Conservation (phyloP, 1,140 invertebrate species). For the Penaeus indicus region DNA sequence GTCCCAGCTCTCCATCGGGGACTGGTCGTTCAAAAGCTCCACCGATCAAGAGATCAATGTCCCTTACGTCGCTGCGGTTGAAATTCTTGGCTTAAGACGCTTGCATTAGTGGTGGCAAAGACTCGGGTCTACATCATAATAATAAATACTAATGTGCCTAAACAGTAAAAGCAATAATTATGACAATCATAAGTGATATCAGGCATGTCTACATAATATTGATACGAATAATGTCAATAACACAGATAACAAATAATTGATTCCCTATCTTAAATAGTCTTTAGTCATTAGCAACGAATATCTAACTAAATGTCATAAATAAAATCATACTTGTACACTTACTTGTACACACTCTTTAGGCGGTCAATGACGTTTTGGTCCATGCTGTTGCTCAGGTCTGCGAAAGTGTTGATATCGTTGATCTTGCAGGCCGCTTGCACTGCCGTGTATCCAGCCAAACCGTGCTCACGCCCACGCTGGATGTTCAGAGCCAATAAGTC, state of each 20-base stretch:
- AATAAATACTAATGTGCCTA: too few relatives aligned
- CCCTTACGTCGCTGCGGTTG: constrained; percentile 74
- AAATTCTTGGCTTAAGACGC: not conserved
- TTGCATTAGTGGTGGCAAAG: not conserved
- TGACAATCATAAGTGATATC: too few relatives aligned
- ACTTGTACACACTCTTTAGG: not conserved
- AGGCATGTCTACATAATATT: too few relatives aligned
- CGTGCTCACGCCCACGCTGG: not conserved
- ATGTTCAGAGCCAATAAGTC: constrained; percentile 30
- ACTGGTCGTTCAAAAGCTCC: constrained; percentile 80
- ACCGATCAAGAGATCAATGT: constrained; percentile 86
- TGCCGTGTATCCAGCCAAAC: constrained; percentile 67
- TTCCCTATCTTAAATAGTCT: not conserved
- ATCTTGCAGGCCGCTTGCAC: constrained; percentile 66
- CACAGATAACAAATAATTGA: too few relatives aligned
- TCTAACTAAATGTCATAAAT: not conserved
- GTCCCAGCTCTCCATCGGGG: constrained; percentile 80
- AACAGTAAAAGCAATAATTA: too few relatives aligned
- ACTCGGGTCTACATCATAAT: not conserved
- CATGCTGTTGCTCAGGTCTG: not conserved
- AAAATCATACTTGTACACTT: not conserved
- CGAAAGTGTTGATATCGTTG: constrained; percentile 1
- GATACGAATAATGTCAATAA: too few relatives aligned
- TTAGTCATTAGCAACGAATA: not conserved
- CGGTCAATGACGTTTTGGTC: not conserved